Base-by-base conservation (phyloP, 1,140 invertebrate species). In the Subanguina moxae region DNA sequence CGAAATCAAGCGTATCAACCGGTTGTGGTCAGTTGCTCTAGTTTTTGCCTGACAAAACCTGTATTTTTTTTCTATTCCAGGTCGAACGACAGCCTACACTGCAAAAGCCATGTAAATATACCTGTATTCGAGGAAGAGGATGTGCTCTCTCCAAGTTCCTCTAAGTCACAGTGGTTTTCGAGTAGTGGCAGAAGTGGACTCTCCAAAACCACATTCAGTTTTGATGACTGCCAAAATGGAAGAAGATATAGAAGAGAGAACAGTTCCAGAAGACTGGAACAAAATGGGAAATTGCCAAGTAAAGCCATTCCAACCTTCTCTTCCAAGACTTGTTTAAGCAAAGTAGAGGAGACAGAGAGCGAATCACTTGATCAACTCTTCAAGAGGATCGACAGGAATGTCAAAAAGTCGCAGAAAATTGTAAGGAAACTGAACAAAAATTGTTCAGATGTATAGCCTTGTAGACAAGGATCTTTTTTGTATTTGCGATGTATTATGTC, bases 331-430 rank as follows among this genome's bases (percentile, higher is more conserved):
- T 17, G 1, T 71, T 70, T 74, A 7, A 32, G 19, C n/a, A 56
- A 38, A 19, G 13, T 71, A 52, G 71, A 74, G 43, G 64, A 58
- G 13, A 43, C 59, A 25, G 42, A 72, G 7, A 19, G n/a, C 13
- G 71, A 73, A 62, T 70, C 71, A 13, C 19, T 73, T 17, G 58
- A 73, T 13, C 65, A 67, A 17, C 32, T 73, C 56, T 76, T 73
- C 42, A 67, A 70, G 42, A 43, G 71, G 32, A 73, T 73, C 25
- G 71, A 73, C 57, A 32, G 15, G 13, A 73, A 61, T 28, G 66
- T 73, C 11, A 75, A 75, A 46, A 25, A 75, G 32, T 75, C 71
- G 11, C 63, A 75, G 45, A 76, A 71, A 65, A 67, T 61, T 15
- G 71, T 73, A 15, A 52, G 52, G 57, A 61, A 61, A 30, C 27